Percentiles rank a stretch among this genome's conserved stretches.
Conservation (phyloP, 2,888 invertebrate species). For the Sarcophaga caerulescens region DNA sequence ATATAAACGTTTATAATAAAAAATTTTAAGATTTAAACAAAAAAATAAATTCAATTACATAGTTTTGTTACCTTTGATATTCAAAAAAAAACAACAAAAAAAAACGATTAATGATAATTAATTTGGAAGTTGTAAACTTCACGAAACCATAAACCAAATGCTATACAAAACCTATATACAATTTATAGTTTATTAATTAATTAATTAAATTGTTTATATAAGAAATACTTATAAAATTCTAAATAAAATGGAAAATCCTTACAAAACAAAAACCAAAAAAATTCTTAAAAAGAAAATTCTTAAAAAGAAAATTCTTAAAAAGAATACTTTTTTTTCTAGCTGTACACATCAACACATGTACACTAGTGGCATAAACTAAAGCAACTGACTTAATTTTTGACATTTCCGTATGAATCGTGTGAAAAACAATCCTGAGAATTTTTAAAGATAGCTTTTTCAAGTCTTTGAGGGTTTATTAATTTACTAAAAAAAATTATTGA, state of each 20-base stretch:
- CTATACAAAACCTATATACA: constrained; percentile 18
- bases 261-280: not conserved
- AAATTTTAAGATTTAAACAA: not conserved
- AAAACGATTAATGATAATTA: not conserved
- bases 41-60: not conserved
- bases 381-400: too few relatives aligned
- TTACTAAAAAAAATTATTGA: too few relatives aligned
- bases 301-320: constrained; percentile 22
- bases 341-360: too few relatives aligned
- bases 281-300: constrained; percentile 37
- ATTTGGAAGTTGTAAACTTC: constrained; percentile 17
- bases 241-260: not conserved
- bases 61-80: constrained; percentile 57
- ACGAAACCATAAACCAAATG: constrained; percentile 10
- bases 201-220: not conserved
- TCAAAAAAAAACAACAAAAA: not conserved
- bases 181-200: not conserved
- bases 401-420: too few relatives aligned
- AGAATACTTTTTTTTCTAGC: constrained; percentile 50
- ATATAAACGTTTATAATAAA: not conserved
- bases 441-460: too few relatives aligned
- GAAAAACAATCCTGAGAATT: too few relatives aligned
- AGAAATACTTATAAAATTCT: constrained; percentile 19
- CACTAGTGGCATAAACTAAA: too few relatives aligned
- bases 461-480: too few relatives aligned